Conservation (phyloP, 2,888 invertebrate genomes). For the Torymus auratus region DNA sequence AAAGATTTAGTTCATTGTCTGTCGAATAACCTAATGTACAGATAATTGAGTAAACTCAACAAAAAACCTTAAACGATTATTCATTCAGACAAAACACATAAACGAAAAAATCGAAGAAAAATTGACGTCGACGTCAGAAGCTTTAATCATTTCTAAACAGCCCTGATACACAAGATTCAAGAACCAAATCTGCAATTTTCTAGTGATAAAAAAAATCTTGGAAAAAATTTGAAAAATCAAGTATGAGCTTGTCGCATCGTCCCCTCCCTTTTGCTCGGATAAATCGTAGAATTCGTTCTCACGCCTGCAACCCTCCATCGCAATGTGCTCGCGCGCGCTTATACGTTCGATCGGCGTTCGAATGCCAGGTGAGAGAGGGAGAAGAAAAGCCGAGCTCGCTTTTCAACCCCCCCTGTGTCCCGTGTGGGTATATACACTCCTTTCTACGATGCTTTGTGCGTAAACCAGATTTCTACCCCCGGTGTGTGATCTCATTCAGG, state of each 20-base stretch:
- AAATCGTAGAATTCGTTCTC: slow-evolving; percentile 50
- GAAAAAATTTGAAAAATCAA: slow-evolving; percentile 15
- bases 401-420: slow-evolving; percentile 9
- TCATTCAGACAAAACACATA: too few relatives aligned
- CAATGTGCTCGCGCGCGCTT: not conserved
- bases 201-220: not conserved
- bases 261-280: not conserved
- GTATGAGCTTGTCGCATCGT: not conserved
- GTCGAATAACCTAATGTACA: too few relatives aligned
- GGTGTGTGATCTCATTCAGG: slow-evolving; percentile 17
- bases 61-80: too few relatives aligned
- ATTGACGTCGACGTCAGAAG: too few relatives aligned
- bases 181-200: slow-evolving; percentile 5
- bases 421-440: slow-evolving; percentile 7
- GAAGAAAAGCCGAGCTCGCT: slow-evolving; percentile 34
- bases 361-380: slow-evolving; percentile 54
- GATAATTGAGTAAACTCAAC: too few relatives aligned
- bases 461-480: not conserved
- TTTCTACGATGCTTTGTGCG: slow-evolving; percentile 23
- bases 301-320: slow-evolving; percentile 46
- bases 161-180: not conserved
- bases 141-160: too few relatives aligned
- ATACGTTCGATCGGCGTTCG: slow-evolving; percentile 36
- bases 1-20: too few relatives aligned
- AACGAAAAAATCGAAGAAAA: too few relatives aligned